Base-by-base conservation (phyloP, 2,113 vertebrate species). In the Apeltes quadracus region DNA sequence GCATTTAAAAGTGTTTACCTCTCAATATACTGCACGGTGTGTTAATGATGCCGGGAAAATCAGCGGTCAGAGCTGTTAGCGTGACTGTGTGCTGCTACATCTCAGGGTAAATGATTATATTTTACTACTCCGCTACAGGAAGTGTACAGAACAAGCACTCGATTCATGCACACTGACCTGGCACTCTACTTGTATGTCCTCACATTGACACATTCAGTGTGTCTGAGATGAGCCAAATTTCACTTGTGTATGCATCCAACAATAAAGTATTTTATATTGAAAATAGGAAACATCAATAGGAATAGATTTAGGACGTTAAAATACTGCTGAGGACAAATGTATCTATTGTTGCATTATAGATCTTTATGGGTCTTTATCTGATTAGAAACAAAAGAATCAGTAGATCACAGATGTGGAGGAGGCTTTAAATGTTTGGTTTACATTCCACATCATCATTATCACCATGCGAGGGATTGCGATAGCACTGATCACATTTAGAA, bases 381-480 rank as follows among this genome's bases (percentile, higher is more conserved):
- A 34, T 34, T 34, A 1, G 4, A 34, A 34, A 34, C 4, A 34
- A 34, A 34, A 6, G 32, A 34, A 34, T 29, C 2, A 5, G 29
- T 29, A 41, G 29, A n/a, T 15, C 5, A 16, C 23, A 18, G 39
- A 43, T 43, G 39, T 57, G 58, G 12, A 34, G 11, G 9, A 22
- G 23, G 14, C 74, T 64, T 76, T n/a, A n/a, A n/a, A 54, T 32
- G 43, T 56, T 58, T 67, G 56, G 29, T 29, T 29, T 29, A 29
- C 29, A 29, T 29, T 5, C 29, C 29, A 29, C n/a, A 63, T 72
- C 50, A 57, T 34, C 29, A 20, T 61, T 16, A 4, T 41, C 27
- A 61, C 69, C 74, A 76, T 39, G 18, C 83, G 71, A 69, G 43
- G 32, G 68, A 34, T 15, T 46, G 13, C 43, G 12, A 34, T 34